phyloP scores from a whole-genome alignment of 1,140 invertebrate genomes.

The Linepithema humile region DNA sequence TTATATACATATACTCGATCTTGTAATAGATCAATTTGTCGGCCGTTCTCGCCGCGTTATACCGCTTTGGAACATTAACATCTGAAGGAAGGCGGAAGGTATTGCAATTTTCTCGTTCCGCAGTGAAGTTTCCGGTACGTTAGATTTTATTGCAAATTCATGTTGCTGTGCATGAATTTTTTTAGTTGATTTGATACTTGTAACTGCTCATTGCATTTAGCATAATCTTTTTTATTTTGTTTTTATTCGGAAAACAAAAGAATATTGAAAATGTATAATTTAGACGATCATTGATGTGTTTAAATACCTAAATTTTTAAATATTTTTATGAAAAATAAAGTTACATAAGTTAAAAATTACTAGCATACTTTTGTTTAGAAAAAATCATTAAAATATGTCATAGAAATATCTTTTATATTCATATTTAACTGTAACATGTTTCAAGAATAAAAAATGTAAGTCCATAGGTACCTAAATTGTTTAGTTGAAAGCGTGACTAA shows the following conservation, averaged over 20 bases:
- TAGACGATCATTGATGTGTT: too few species aligned
- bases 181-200: neutral
- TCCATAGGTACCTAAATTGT: constrained; percentile 15
- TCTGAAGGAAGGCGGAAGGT: neutral
- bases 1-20: neutral
- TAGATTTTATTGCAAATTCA: neutral
- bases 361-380: neutral
- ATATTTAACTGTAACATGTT: neutral
- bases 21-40: constrained; percentile 21
- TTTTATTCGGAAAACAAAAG: neutral
- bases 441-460: constrained; percentile 19
- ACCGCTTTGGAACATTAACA: neutral
- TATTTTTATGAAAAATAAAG: neutral
- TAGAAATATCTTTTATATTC: neutral
- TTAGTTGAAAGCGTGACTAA: constrained; percentile 48
- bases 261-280: neutral
- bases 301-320: too few species aligned
- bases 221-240: neutral
- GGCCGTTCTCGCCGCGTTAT: neutral
- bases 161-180: neutral
- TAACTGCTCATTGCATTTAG: neutral
- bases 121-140: neutral
- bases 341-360: neutral
- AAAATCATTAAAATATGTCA: neutral
- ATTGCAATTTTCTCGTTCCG: neutral